phyloP scores from a whole-genome alignment of 2,113 vertebrate genomes.

The Stigmatopora argus region DNA sequence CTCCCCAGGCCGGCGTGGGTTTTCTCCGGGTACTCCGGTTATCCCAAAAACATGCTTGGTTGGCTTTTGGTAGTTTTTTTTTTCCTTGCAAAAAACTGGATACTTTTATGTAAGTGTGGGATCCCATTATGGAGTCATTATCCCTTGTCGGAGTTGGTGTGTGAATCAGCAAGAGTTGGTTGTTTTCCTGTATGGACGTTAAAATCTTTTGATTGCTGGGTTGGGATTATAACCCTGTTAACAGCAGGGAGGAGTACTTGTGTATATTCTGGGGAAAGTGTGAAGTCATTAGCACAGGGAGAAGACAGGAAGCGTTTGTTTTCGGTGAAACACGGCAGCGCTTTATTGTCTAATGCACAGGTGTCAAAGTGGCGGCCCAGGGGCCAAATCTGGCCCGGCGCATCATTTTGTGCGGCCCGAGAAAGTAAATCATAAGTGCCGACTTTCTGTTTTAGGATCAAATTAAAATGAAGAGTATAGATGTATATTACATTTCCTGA shows the following conservation, averaged over 20 bases:
- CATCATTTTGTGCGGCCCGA: too few relatives aligned
- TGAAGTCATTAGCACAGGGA: constrained; percentile 29
- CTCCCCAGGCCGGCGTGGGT: too few relatives aligned
- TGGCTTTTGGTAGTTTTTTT: not conserved
- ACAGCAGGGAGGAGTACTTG: constrained; percentile 32
- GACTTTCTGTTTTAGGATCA: too few relatives aligned
- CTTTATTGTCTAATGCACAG: not conserved
- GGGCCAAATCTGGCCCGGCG: too few relatives aligned
- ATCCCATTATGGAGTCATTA: constrained; percentile 6
- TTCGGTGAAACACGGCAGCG: not conserved
- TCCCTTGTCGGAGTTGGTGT: not conserved
- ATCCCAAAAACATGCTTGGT: too few relatives aligned
- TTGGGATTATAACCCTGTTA: not conserved
- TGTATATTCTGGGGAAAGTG: constrained; percentile 36
- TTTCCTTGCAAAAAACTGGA: not conserved
- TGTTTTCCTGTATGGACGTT: constrained; percentile 17
- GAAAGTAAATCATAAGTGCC: too few relatives aligned
- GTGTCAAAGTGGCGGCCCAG: too few relatives aligned
- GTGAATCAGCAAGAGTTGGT: constrained; percentile 10
- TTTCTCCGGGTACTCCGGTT: too few relatives aligned
- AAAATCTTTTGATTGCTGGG: constrained; percentile 4
- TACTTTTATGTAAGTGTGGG: not conserved
- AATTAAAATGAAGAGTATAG: too few relatives aligned
- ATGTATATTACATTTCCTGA: too few relatives aligned
- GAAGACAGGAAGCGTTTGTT: constrained; percentile 13